Conservation (phyloP, 2,888 invertebrate genomes). For the Hemicrepidius hirtus region DNA sequence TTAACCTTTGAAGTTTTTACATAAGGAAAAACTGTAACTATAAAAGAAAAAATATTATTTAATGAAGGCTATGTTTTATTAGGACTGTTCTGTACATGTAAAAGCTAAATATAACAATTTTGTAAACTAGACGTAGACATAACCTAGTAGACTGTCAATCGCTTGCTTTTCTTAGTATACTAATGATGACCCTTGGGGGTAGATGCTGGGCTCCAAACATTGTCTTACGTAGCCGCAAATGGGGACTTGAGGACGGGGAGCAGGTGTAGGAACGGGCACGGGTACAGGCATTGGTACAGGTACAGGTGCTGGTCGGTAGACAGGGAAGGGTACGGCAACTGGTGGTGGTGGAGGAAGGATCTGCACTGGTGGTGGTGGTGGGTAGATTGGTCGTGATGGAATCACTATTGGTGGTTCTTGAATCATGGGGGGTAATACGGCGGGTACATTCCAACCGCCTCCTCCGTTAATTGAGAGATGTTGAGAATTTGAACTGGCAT, state of each 20-base stretch:
- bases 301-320: too few relatives aligned
- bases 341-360: not conserved
- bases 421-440: too few relatives aligned
- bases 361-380: not conserved
- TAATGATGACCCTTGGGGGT: too few relatives aligned
- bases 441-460: too few relatives aligned
- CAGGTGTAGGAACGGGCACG: too few relatives aligned
- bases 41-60: not conserved
- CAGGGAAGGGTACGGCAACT: not conserved
- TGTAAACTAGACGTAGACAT: conserved; percentile 2
- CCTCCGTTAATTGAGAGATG: too few relatives aligned
- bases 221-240: conserved; percentile 31
- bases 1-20: too few relatives aligned
- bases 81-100: conserved; percentile 30
- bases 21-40: not conserved
- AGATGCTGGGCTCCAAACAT: too few relatives aligned
- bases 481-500: too few relatives aligned
- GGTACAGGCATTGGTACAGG: too few relatives aligned
- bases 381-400: not conserved
- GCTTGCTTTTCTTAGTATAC: not conserved
- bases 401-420: too few relatives aligned
- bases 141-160: conserved; percentile 20
- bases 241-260: too few relatives aligned
- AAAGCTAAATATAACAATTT: conserved; percentile 25
- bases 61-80: conserved; percentile 36